These are phyloP conservation scores for Enteromius paludinosus DNA, from an alignment of 2,797 vertebrate genomes.

Conservation along the genomic window DNA sequence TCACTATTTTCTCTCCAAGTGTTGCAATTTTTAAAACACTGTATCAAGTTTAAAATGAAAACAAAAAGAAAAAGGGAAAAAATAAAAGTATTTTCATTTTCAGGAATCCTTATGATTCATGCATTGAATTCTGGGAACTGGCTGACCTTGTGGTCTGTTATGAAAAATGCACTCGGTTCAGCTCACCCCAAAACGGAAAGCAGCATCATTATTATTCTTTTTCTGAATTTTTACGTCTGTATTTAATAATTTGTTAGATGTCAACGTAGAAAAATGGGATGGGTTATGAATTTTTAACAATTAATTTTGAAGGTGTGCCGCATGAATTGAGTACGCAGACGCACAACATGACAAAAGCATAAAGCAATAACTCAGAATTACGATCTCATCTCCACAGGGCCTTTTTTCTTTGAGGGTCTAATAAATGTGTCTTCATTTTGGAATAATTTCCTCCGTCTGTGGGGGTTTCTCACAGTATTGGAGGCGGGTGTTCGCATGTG, in stretches of 20 bases:
- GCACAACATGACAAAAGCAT: constrained; percentile 16
- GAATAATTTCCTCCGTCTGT: constrained; percentile 18
- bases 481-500: constrained; percentile 20
- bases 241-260: constrained; percentile 43
- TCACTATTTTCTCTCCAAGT: background rate
- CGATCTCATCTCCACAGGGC: constrained; percentile 15
- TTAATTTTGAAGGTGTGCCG: constrained; percentile 31
- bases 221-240: constrained; percentile 23
- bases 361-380: constrained; percentile 42
- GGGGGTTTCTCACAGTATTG: constrained; percentile 31
- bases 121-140: constrained; percentile 24
- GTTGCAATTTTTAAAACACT: background rate
- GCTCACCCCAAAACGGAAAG: constrained; percentile 59
- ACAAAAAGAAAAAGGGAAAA: background rate
- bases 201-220: constrained; percentile 63
- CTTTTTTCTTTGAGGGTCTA: constrained; percentile 40
- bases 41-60: background rate
- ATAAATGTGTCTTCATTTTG: constrained; percentile 36
- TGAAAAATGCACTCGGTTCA: constrained; percentile 60
- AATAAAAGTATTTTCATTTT: background rate
- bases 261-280: constrained; percentile 13
- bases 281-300: constrained; percentile 44
- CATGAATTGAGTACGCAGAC: background rate
- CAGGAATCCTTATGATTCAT: constrained; percentile 43
- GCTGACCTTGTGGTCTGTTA: constrained; percentile 49